Base-by-base conservation (phyloP, 2,797 vertebrate genomes). In the Myotis pilosus region DNA sequence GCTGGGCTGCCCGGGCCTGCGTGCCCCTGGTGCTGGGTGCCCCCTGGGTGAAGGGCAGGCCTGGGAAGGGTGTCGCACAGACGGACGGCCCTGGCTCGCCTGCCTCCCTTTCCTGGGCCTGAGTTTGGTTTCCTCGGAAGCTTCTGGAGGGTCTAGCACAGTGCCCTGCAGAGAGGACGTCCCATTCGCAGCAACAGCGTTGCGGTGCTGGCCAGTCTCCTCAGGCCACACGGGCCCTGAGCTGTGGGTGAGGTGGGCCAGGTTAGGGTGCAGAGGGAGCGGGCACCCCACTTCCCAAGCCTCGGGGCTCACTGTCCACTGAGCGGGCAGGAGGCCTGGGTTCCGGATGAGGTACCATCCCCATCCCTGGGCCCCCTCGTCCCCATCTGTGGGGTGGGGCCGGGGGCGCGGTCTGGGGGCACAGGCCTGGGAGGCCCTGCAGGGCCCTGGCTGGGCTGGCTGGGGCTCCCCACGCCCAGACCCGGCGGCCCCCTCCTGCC, bases 341-440 rank as follows among this genome's bases (percentile, higher is more conserved):
- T 11, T 19, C 76, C 0, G 0, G 41, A 5, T 0, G 7, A 12
- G 68, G 41, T 12, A 0, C 62, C 3, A 1, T 4, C 8, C 9
- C 69, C 0, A 0, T 9, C 33, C 22, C 44, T 30, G 17, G 57
- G 72, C 55, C 62, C 66, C 13, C 4, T 1, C 12, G 44, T 16
- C 44, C 11, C 19, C 22, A 6, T 25, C 49, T 36, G 49, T 62
- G 92, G 23, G 19, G 22, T 5, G 1, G 38, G 11, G 1, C 49
- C 38, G 30, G 76, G 22, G 57, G 23, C 57, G 5, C 4, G 1
- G 38, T 41, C 47, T 22, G 17, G 20, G 22, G 20, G 8, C 3
- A 8, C 3, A 80, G 44, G 6, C 23, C 28, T 2, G 11, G 13
- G 10, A n/a, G 47, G 47, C 33, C 53, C 15, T 17, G 30, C 33